These are phyloP conservation scores for Oreochromis aureus DNA, from an alignment of 2,113 vertebrate species.

Conservation along the genomic window DNA sequence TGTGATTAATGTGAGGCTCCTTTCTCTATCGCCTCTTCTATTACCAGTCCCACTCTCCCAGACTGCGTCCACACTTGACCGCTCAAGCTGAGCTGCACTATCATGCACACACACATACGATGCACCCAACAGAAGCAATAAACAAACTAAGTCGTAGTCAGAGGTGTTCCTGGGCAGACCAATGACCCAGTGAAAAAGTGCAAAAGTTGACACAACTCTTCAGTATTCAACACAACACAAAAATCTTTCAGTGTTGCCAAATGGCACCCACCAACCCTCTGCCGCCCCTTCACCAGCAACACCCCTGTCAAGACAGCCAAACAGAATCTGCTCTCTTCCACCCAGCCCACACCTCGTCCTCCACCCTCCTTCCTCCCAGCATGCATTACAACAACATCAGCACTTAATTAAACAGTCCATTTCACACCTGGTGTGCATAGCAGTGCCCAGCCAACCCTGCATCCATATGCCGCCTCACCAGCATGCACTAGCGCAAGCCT, in stretches of 20 bases:
- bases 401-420: conserved; percentile 83
- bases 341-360: neutral
- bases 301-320: neutral
- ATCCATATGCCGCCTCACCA: conserved; percentile 73
- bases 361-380: conserved; percentile 42
- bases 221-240: neutral
- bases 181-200: conserved; percentile 16
- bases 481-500: conserved; percentile 31
- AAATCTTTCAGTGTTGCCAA: neutral
- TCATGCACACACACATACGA: neutral
- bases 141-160: conserved; percentile 37
- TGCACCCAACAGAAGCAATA: conserved; percentile 1
- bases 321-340: conserved; percentile 33
- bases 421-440: conserved; percentile 81
- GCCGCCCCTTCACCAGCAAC: neutral
- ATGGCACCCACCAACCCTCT: neutral
- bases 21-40: conserved; percentile 67
- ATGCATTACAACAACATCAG: conserved; percentile 80
- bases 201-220: neutral
- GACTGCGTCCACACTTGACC: conserved; percentile 65
- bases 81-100: conserved; percentile 57
- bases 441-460: conserved; percentile 66
- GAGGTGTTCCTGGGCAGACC: conserved; percentile 11
- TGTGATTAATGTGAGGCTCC: conserved; percentile 75
- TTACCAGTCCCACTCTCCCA: conserved; percentile 64